phyloP scores from a whole-genome alignment of 2,113 vertebrate genomes.

The Lophochroa leadbeateri region DNA sequence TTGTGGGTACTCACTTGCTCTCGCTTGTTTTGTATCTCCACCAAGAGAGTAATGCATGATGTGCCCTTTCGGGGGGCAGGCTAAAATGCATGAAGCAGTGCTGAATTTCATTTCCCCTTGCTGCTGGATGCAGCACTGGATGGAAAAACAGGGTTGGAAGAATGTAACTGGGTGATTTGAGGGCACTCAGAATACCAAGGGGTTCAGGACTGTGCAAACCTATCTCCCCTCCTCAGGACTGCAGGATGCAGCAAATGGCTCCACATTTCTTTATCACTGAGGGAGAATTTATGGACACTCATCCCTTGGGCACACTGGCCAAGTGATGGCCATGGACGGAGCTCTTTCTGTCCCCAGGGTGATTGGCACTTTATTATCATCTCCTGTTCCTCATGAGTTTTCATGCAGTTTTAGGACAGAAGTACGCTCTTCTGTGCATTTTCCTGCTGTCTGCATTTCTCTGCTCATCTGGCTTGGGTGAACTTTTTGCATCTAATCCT shows the following conservation, averaged over 20 bases:
- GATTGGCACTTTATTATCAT: neutral
- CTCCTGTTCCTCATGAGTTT: neutral
- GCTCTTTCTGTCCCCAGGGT: neutral
- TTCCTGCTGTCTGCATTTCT: neutral
- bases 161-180: neutral
- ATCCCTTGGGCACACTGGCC: neutral
- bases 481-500: neutral
- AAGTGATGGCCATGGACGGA: neutral
- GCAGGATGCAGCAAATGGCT: neutral
- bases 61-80: neutral
- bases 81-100: neutral
- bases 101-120: neutral
- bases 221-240: neutral
- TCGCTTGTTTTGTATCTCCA: neutral
- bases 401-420: neutral
- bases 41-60: accelerated
- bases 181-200: neutral
- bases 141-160: neutral
- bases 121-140: neutral
- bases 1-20: neutral
- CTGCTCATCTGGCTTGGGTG: neutral
- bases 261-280: neutral
- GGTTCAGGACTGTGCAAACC: neutral
- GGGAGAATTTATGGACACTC: neutral
- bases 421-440: neutral